Percentiles rank a stretch among this genome's conserved stretches.
These are phyloP conservation scores for Bactericera cockerelli DNA, from an alignment of 1,140 invertebrate genomes.

Conservation along the genomic window DNA sequence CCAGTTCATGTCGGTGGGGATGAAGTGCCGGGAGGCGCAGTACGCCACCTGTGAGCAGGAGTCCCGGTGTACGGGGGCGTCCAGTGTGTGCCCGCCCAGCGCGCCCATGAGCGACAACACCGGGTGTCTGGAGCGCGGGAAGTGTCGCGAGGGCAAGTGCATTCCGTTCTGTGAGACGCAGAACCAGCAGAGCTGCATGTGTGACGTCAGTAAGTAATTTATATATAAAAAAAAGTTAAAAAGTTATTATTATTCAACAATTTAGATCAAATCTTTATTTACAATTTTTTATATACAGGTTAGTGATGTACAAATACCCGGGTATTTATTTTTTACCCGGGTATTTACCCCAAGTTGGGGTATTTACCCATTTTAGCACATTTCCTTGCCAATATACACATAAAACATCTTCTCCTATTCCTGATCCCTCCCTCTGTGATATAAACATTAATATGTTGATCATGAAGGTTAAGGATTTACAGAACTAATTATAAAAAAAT, in stretches of 20 bases:
- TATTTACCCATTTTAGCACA: too few relatives aligned
- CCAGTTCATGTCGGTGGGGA: slow-evolving; percentile 58
- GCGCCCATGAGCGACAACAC: slow-evolving; percentile 76
- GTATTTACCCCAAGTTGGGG: too few relatives aligned
- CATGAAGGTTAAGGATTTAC: too few relatives aligned
- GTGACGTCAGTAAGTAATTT: slow-evolving; percentile 59
- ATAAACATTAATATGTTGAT: too few relatives aligned
- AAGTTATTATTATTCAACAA: neutral
- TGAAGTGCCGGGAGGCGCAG: slow-evolving; percentile 74
- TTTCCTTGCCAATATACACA: too few relatives aligned
- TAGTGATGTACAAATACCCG: too few relatives aligned
- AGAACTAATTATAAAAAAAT: too few relatives aligned
- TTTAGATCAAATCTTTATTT: too few relatives aligned
- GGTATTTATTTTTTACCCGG: too few relatives aligned
- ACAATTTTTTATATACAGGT: too few relatives aligned
- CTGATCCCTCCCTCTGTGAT: too few relatives aligned
- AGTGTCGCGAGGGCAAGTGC: slow-evolving; percentile 71
- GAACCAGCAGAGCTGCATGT: slow-evolving; percentile 84
- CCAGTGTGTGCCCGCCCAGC: slow-evolving; percentile 58
- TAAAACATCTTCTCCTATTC: too few relatives aligned
- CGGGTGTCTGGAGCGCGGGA: slow-evolving; percentile 71
- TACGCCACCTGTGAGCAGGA: slow-evolving; percentile 80
- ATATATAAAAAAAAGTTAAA: neutral
- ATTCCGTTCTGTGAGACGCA: slow-evolving; percentile 86
- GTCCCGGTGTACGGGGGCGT: slow-evolving; percentile 55